Base-by-base conservation (phyloP, 2,888 invertebrate species). In the Uropetala carovei region DNA sequence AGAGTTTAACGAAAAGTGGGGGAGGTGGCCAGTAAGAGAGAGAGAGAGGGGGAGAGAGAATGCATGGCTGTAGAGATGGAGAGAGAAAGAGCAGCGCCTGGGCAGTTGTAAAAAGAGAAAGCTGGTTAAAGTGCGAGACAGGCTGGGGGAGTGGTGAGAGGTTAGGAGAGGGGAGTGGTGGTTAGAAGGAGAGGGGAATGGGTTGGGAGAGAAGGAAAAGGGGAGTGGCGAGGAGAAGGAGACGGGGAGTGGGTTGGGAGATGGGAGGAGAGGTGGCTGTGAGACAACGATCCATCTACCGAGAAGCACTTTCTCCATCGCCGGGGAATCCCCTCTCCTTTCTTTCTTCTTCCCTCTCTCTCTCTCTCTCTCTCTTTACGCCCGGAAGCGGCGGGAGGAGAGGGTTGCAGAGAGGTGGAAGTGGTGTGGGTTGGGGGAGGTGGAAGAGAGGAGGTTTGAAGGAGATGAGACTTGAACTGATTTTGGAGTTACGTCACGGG, bases 221-320 rank as follows among this genome's bases (percentile, higher is more conserved):
- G 1, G 43, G 43, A n/a, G n/a, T n/a, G n/a, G n/a, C n/a, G n/a
- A 43, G 5, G 43, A 43, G 43, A 43, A 5, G 5, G 43, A 5
- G 43, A 43, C 43, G 43, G 5, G 43, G 43, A 43, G n/a, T n/a
- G n/a, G n/a, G n/a, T n/a, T n/a, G n/a, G n/a, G n/a, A n/a, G n/a
- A n/a, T n/a, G n/a, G 43, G 43, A 5, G 43, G 43, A 43, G 1
- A 43, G 43, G 43, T 43, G 43, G 43, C 43, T 43, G n/a, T n/a
- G 43, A 43, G 43, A 64, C n/a, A 5, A 2, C 1, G 82, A 3
- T 27, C 30, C 82, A 27, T 43, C 82, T n/a, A 64, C 64, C 9
- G 82, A 82, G 82, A 43, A 82, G 9, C 43, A 82, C 82, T 82
- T 82, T 43, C 82, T 82, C 82, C 82, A 22, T 9, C 22, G 64